These are phyloP conservation scores for Mungos mungo DNA, from an alignment of 2,113 vertebrate genomes.

Conservation along the genomic window DNA sequence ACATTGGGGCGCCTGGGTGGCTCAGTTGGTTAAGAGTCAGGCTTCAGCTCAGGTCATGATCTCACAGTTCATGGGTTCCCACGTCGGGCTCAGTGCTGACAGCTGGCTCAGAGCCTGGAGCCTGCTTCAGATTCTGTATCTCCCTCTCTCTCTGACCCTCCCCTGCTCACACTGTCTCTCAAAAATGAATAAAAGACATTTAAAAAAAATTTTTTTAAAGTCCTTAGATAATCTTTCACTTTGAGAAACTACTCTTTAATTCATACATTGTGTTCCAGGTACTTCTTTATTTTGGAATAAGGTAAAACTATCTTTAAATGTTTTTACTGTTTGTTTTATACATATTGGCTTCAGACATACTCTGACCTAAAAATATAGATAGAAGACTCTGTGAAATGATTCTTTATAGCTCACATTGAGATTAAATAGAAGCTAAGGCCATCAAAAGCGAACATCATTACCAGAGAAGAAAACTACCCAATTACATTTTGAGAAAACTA, in stretches of 20 bases:
- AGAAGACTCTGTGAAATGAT: neutral
- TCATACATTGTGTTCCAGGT: neutral
- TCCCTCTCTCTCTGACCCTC: too few species aligned
- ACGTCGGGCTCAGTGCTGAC: too few species aligned
- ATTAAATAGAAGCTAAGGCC: conserved; percentile 49
- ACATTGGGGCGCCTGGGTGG: too few species aligned
- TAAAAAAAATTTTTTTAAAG: too few species aligned
- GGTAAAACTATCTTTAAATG: neutral
- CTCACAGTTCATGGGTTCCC: too few species aligned
- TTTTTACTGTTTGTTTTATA: neutral
- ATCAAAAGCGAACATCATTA: neutral
- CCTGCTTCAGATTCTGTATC: too few species aligned
- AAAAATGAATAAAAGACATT: too few species aligned
- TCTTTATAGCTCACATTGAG: conserved; percentile 11
- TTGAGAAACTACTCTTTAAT: neutral
- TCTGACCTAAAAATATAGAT: neutral
- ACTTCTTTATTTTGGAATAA: neutral
- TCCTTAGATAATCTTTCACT: neutral
- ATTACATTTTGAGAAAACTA: conserved; percentile 8
- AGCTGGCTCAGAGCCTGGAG: too few species aligned
- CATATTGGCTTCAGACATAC: neutral
- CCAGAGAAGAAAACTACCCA: neutral
- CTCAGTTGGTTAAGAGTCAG: too few species aligned
- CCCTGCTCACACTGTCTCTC: too few species aligned
- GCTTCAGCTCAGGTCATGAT: too few species aligned